Evolutionary conservation across 1,140 invertebrate species (phyloP), one percentile per base, ranked within the genome.

Genomic region (Muscidifurax raptorellus): DNA sequence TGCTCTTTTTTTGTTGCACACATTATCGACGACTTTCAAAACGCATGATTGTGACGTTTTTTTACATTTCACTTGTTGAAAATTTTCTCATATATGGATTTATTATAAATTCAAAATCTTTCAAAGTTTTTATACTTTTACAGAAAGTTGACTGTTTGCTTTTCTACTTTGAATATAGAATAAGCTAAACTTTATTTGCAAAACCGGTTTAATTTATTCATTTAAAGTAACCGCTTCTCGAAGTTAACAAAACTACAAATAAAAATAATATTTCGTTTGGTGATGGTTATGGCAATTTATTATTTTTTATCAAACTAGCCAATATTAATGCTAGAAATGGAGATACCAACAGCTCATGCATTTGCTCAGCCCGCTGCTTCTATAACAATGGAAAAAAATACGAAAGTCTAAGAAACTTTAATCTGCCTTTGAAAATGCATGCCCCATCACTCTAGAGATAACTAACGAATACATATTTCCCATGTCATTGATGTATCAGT

Each of bases 41-140:
- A 83, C 15, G 76, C 76, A 84, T 84, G 82, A 72, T 79, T 79
- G 18, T n/a, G 78, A 12, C 12, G n/a, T 59, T 69, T 59, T 69
- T 69, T 69, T 71, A 74, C 12, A 32, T 74, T 72, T 77, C 72
- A 4, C 30, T 69, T 69, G 25, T n/a, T 59, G 52, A 30, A 69
- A 3, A 69, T 69, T 30, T 69, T 28, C 28, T 69, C 67, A 69
- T 15, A 69, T 69, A 69, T 2, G 13, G 27, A 30, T 69, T 15
- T 69, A 15, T 69, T 28, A 30, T 1, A 27, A 69, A 69, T 12
- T 13, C 27, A 30, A 30, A 2, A 28, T 69, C 13, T 69, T 69
- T 27, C 15, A 59, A 59, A 59, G 1, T 22, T 59, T 59, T 3
- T 18, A 22, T 59, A 22, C 52, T 59, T 59, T 52, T 18, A n/a